A percentile compares a stretch with the other conserved stretches of the same genome.
These are phyloP conservation scores for Eunapius fragilis DNA, from an alignment of 37 sponge, comb jelly and placozoan species.

Conservation along the genomic window DNA sequence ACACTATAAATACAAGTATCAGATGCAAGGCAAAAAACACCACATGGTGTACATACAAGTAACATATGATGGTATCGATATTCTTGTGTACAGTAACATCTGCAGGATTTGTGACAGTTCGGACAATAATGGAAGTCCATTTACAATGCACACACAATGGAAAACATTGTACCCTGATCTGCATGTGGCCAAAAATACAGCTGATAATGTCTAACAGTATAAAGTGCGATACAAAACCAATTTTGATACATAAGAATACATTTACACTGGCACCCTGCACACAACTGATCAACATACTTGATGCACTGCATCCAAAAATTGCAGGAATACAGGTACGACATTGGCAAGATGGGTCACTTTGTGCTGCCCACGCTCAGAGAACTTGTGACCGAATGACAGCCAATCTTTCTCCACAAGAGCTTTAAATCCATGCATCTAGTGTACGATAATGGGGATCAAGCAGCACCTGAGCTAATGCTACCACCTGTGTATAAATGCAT, in stretches of 20 bases:
- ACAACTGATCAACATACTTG: constrained; percentile 62
- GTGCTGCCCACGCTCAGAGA: constrained; percentile 80
- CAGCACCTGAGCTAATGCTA: constrained; percentile 82
- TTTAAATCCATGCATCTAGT: constrained; percentile 81
- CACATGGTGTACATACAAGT: too few species aligned
- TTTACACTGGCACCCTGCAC: too few species aligned
- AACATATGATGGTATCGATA: too few species aligned
- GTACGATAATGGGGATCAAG: constrained; percentile 94
- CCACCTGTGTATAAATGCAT: constrained; percentile 51
- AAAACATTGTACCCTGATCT: too few species aligned
- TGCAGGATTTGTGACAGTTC: too few species aligned
- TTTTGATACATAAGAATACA: not conserved
- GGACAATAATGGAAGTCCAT: too few species aligned
- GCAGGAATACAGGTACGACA: constrained; percentile 86
- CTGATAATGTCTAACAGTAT: not conserved
- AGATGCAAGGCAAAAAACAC: too few species aligned
- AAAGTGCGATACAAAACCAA: not conserved
- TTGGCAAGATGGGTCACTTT: constrained; percentile 15
- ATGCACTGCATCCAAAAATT: constrained; percentile 91
- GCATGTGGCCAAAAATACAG: too few species aligned
- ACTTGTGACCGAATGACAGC: constrained; percentile 94
- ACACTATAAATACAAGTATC: too few species aligned
- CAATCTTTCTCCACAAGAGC: constrained; percentile 94
- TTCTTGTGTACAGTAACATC: too few species aligned
- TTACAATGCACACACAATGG: too few species aligned